Evolutionary conservation across 1,140 invertebrate species (phyloP), one percentile per base, ranked within the genome.

Genomic region (Oryctes rhinoceros): DNA sequence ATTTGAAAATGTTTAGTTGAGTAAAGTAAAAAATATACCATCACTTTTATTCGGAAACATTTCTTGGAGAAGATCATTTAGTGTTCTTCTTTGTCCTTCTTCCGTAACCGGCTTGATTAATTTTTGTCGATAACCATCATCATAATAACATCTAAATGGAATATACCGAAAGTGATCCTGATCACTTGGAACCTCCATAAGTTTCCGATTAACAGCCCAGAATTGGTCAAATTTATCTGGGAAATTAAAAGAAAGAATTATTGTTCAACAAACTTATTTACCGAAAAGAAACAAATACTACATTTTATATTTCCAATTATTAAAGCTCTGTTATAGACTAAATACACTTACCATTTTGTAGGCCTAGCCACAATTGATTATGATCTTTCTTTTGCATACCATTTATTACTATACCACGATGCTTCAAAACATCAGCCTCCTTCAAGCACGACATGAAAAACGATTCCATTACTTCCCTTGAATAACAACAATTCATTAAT

Each of bases 161-260:
- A 99, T 97, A 87, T 96, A 92, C 88, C 96, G 96, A 86, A 99
- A 99, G 39, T 92, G 91, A 83, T 97, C 95, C 87, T 91, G 91
- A 39, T 94, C 92, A 53, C 88, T 88, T 78, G 89, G 89, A 9
- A 92, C 90, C 88, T 98, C 97, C 98, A 99, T 99, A 75, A 99
- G 88, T 86, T 96, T 94, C 83, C 96, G 92, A 87, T 99, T 99
- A 11, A 99, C 94, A 6, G 96, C 93, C 98, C 98, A 99, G 88
- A 99, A 99, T 88, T 99, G 97, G 88, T 99, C 98, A 90, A 99
- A 99, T 90, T 98, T 99, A 87, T 99, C 96, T 96, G 80, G 80
- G 85, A 83, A 67, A 44, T 30, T 30, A 2, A 30, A 30, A 30
- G 0, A 30, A 30, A 30, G 24, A 30, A 30, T 30, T 30, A 30